Base-by-base conservation (phyloP, 2,113 vertebrate species). In the Mobula birostris region DNA sequence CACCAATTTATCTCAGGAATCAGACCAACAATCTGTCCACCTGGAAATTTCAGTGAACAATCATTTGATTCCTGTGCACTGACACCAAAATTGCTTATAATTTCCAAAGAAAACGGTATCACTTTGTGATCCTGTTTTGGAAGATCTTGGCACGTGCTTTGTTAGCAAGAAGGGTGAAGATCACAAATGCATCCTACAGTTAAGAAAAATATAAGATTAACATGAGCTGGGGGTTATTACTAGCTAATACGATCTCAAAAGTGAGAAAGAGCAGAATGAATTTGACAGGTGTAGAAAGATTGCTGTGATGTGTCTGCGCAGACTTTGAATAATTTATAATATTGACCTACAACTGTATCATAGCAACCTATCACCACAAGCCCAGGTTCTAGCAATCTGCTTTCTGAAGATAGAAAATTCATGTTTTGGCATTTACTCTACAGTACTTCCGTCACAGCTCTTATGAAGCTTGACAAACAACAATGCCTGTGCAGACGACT, bases 291-390 rank as follows among this genome's bases (percentile, higher is more conserved):
- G 48, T 7, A 88, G 1, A 21, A 32, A 90, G 12, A 66, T 17
- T 90, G 48, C 85, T 29, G 32, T 15, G 15, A 14, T 32, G 61
- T 66, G 5, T 63, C 58, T 63, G 29, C n/a, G 66, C 85, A 90
- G 61, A 90, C 29, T 66, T 90, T 90, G 85, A 90, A 90, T 90
- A 66, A 68, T 90, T 90, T 90, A 90, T 9, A 87, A 90, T 90
- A 66, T 17, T 66, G 61, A 68, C 85, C n/a, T 88, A 61, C 83
- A 29, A 48, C 58, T 24, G 27, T 87, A 29, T n/a, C 27, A 12
- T 32, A 32, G 63, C 32, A 63, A 19, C 85, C 15, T 15, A 66
- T 90, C n/a, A 90, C 14, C 6, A 21, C 19, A 66, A 88, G 85
- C 61, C n/a, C 11, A 11, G 85, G 32, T 68, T 90, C 61, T 66